Percentiles rank a stretch among this genome's conserved stretches.
Conservation (phyloP, 1,140 invertebrate species). For the Caenorhabditis brenneri region DNA sequence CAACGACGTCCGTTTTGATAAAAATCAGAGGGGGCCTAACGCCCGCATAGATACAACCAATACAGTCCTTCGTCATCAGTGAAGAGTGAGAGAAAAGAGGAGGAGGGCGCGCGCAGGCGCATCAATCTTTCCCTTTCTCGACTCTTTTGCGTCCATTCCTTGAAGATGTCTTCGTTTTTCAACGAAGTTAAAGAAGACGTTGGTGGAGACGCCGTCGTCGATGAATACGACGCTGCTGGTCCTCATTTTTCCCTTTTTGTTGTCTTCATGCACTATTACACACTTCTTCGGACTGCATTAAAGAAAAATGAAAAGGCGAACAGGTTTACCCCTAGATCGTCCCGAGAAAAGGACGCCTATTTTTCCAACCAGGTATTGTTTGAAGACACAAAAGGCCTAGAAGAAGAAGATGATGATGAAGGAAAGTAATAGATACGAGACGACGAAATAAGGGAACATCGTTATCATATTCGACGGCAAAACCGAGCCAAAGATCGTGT, state of each 20-base stretch:
- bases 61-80: constrained; percentile 26
- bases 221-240: background rate
- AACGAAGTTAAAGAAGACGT: background rate
- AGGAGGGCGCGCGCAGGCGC: background rate
- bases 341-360: background rate
- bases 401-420: background rate
- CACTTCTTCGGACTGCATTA: constrained; percentile 1
- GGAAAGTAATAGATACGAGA: background rate
- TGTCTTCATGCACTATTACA: constrained; percentile 22
- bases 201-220: background rate
- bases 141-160: background rate
- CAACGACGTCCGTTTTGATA: constrained; percentile 16
- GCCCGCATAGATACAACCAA: constrained; percentile 24
- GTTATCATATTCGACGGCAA: background rate
- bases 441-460: background rate
- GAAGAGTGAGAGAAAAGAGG: background rate
- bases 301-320: background rate
- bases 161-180: background rate
- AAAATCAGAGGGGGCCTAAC: constrained; percentile 26
- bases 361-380: constrained; percentile 31
- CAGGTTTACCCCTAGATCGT: background rate
- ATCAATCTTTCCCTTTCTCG: background rate
- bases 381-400: background rate
- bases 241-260: background rate
- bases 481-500: background rate